Evolutionary conservation across 2,888 invertebrate species (phyloP).

Genomic region (Danaus chrysippus): DNA sequence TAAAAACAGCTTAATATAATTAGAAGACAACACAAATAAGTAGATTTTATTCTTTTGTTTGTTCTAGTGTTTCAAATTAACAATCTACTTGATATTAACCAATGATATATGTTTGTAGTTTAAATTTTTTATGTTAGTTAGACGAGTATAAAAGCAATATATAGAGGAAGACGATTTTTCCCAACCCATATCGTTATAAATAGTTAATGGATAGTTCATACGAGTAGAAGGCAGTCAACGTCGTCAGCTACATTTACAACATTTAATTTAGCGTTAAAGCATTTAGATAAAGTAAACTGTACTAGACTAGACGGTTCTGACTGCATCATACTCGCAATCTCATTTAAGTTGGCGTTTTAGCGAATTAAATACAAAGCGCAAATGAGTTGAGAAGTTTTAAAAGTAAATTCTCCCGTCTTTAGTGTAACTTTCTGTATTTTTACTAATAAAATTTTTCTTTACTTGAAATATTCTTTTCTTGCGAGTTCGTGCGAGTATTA

Average conservation of each 20-base stretch:
- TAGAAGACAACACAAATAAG: too few relatives aligned
- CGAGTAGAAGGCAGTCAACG: too few relatives aligned
- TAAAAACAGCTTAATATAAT: too few relatives aligned
- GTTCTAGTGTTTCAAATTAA: too few relatives aligned
- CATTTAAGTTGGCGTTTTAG: slow-evolving; percentile 12
- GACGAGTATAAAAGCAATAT: too few relatives aligned
- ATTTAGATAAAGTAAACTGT: slow-evolving; percentile 5
- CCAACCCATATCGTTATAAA: too few relatives aligned
- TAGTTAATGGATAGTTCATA: too few relatives aligned
- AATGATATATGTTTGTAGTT: too few relatives aligned
- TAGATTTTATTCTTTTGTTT: too few relatives aligned
- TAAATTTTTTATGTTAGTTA: too few relatives aligned
- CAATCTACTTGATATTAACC: too few relatives aligned
- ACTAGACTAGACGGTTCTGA: slow-evolving; percentile 14
- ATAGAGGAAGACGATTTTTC: too few relatives aligned
- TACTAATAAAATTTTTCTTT: slow-evolving; percentile 3
- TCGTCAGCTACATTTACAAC: neutral
- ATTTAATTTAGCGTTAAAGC: neutral
- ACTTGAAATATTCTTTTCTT: slow-evolving; percentile 1
- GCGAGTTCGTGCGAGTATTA: neutral
- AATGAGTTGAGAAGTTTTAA: slow-evolving; percentile 19
- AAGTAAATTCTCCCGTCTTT: slow-evolving; percentile 9
- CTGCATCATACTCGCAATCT: slow-evolving; percentile 19
- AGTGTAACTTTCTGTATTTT: slow-evolving; percentile 5
- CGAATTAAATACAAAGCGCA: slow-evolving; percentile 6